phyloP scores from a whole-genome alignment of 1,140 invertebrate species.

The Drosophila varians region DNA sequence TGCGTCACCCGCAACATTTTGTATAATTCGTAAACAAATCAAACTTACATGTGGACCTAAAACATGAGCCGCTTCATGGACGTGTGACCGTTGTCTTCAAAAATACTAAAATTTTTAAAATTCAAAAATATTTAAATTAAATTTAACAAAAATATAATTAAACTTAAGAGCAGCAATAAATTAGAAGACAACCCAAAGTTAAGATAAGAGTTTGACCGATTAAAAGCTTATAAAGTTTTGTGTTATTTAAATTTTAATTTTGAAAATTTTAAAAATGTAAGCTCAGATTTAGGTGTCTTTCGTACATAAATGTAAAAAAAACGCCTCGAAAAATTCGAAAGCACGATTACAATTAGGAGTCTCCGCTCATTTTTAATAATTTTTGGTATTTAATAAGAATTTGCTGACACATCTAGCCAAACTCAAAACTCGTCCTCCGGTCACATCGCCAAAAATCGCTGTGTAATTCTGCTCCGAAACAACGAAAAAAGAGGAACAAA shows the following conservation, averaged over 20 bases:
- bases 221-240: no score
- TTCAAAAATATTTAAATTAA: background rate
- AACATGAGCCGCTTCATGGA: background rate
- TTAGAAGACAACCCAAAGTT: no score
- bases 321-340: background rate
- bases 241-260: no score
- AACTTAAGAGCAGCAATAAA: no score
- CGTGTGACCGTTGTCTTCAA: background rate
- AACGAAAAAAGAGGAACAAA: constrained; percentile 42
- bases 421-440: background rate
- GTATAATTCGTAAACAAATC: constrained; percentile 25
- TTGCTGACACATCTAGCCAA: background rate
- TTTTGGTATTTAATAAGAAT: background rate
- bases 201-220: no score
- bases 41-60: constrained; percentile 3
- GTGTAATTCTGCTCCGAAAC: constrained; percentile 71
- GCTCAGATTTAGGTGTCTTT: background rate
- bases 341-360: background rate
- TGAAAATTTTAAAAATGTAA: background rate
- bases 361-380: background rate
- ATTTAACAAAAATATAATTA: no score
- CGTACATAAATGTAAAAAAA: background rate
- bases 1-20: constrained; percentile 50
- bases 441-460: constrained; percentile 59
- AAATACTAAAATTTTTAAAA: background rate